Percentiles rank a stretch among this genome's conserved stretches.
Evolutionary conservation across 2,888 invertebrate species (phyloP).

Genomic region (Seira musarum): DNA sequence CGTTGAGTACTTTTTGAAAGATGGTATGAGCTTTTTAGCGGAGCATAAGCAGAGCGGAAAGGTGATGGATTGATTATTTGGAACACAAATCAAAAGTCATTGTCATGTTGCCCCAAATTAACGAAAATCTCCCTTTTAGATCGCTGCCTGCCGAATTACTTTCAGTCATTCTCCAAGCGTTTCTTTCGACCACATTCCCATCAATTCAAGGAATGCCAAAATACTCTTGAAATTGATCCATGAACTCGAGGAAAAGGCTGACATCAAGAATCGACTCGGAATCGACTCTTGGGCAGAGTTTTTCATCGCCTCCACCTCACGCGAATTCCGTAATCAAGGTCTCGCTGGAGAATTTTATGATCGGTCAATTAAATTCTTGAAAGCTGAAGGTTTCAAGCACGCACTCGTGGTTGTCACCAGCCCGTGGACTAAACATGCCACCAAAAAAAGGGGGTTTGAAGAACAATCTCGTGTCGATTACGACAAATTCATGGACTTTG

Average conservation of each 20-base stretch:
- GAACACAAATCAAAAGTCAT: too few relatives aligned
- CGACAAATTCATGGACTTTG: constrained; percentile 48
- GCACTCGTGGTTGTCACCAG: constrained; percentile 54
- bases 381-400: constrained; percentile 58
- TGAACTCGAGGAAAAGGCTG: constrained; percentile 37
- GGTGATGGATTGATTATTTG: too few relatives aligned
- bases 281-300: constrained; percentile 57
- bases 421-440: constrained; percentile 52
- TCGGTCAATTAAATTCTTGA: constrained; percentile 48
- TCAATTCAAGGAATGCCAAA: constrained; percentile 16
- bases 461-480: constrained; percentile 40
- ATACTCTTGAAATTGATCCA: constrained; percentile 45
- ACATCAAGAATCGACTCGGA: constrained; percentile 25
- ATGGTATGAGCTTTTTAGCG: constrained; percentile 50
- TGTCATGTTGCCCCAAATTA: too few relatives aligned
- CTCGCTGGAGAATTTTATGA: constrained; percentile 60
- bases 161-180: constrained; percentile 39
- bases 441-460: constrained; percentile 49
- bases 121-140: too few relatives aligned
- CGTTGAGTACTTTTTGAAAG: constrained; percentile 35
- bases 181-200: constrained; percentile 11
- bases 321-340: constrained; percentile 51
- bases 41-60: constrained; percentile 50
- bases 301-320: constrained; percentile 42
- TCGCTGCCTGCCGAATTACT: constrained; percentile 56